Evolutionary conservation across 2,113 vertebrate species (phyloP).

Genomic region (Actinemys pallida): DNA sequence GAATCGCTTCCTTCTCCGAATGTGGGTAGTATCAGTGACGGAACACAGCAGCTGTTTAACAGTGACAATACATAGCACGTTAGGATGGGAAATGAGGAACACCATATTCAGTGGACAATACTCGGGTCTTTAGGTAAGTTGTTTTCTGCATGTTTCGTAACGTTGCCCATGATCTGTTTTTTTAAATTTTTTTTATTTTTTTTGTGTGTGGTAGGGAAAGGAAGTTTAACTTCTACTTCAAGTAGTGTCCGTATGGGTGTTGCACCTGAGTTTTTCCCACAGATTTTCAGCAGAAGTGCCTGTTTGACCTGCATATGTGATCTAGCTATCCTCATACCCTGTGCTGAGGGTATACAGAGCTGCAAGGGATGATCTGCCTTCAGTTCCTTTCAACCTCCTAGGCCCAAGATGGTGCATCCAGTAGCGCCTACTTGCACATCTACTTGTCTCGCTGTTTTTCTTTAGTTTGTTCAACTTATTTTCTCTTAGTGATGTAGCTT

Average conservation of each 20-base stretch:
- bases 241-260: background rate
- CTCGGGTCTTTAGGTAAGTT: background rate
- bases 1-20: background rate
- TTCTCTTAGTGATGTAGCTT: background rate
- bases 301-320: background rate
- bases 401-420: background rate
- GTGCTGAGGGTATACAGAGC: background rate
- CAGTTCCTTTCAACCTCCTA: background rate
- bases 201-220: constrained; percentile 3
- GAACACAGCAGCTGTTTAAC: background rate
- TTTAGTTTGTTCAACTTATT: background rate
- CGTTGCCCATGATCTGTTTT: no score
- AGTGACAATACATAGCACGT: background rate
- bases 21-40: background rate
- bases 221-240: background rate
- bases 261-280: background rate
- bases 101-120: background rate
- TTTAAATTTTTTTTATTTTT: background rate
- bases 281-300: background rate
- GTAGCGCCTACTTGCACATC: background rate
- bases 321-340: background rate
- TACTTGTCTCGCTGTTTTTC: background rate
- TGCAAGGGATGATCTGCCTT: background rate
- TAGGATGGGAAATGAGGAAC: background rate
- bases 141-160: background rate